A percentile compares a stretch with the other conserved stretches of the same genome.
Conservation (phyloP, 2,797 vertebrate genomes). For the Premnoplex brunnescens region DNA sequence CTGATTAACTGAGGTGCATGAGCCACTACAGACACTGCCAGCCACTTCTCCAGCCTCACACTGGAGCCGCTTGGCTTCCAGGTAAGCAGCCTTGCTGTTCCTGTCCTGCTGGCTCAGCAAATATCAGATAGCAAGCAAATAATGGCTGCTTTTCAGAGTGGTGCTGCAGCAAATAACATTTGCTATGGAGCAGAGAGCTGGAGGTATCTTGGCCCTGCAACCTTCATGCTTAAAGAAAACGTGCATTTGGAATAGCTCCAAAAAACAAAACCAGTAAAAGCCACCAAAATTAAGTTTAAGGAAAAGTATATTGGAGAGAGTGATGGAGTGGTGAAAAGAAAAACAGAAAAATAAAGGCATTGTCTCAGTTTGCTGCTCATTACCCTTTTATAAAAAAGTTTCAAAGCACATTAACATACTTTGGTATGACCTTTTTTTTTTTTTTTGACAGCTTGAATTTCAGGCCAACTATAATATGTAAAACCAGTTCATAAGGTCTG, state of each 20-base stretch:
- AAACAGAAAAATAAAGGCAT: not conserved
- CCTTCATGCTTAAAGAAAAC: not conserved
- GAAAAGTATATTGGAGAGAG: not conserved
- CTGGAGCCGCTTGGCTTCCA: not conserved
- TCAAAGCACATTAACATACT: not conserved
- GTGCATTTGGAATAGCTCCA: not conserved
- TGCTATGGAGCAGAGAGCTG: not conserved
- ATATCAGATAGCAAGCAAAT: not conserved
- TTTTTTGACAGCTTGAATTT: not conserved
- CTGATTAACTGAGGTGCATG: not conserved
- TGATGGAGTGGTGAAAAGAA: not conserved
- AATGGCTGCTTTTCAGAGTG: constrained; percentile 33
- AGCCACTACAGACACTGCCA: not conserved
- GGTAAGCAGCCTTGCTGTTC: not conserved
- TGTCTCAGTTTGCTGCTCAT: not conserved
- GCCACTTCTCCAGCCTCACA: not conserved
- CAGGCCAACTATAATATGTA: not conserved
- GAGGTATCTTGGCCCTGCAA: not conserved
- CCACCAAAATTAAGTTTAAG: not conserved
- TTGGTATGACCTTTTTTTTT: not conserved
- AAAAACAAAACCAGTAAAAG: not conserved
- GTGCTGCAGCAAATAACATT: constrained; percentile 15
- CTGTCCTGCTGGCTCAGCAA: constrained; percentile 11
- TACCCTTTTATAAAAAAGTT: not conserved
- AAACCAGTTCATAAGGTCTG: not conserved